phyloP scores from a whole-genome alignment of 1,140 invertebrate species.

The Pogonus chalceus region DNA sequence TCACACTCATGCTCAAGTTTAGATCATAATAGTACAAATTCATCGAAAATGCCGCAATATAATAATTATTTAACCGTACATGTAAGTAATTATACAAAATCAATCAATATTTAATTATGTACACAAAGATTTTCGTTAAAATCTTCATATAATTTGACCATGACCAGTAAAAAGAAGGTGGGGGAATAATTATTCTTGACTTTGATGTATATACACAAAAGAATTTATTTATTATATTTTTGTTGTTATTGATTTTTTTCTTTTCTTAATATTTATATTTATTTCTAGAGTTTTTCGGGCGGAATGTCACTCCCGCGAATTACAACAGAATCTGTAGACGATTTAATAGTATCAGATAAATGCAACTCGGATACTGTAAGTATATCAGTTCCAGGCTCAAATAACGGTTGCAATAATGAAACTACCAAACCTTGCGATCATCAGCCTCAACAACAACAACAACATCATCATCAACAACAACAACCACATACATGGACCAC shows the following conservation, averaged over 20 bases:
- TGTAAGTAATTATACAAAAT: constrained; percentile 42
- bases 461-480: constrained; percentile 32
- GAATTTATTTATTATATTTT: not conserved
- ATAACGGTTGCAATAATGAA: constrained; percentile 2
- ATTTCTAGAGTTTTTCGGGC: constrained; percentile 52
- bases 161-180: too few relatives aligned
- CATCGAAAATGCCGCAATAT: constrained; percentile 31
- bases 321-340: constrained; percentile 51
- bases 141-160: too few relatives aligned
- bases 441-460: constrained; percentile 32
- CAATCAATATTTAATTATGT: too few relatives aligned
- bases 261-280: constrained; percentile 11
- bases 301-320: constrained; percentile 51
- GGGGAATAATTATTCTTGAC: too few relatives aligned
- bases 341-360: constrained; percentile 31
- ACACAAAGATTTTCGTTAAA: too few relatives aligned
- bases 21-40: constrained; percentile 42
- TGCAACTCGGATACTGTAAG: constrained; percentile 20
- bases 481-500: constrained; percentile 55
- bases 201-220: too few relatives aligned
- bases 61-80: constrained; percentile 66
- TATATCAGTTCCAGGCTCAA: constrained; percentile 22
- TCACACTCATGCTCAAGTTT: constrained; percentile 61
- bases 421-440: constrained; percentile 15
- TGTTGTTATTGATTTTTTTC: constrained; percentile 16